Evolutionary conservation across 2,888 invertebrate genomes (phyloP), one percentile per base, ranked within the genome.

Genomic region (Acanthosoma haemorrhoidale): DNA sequence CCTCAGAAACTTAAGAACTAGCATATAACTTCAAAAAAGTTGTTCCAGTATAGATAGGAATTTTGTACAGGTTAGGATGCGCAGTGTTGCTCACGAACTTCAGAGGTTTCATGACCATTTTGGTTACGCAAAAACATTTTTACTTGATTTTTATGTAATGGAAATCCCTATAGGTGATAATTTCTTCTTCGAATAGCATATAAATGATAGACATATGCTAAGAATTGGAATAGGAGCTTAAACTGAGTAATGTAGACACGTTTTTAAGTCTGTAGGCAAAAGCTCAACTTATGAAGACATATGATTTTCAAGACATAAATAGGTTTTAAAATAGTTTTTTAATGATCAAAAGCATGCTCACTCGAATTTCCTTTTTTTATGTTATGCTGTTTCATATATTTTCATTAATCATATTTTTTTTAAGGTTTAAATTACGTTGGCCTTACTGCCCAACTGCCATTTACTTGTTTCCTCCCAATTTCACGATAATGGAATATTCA

Each of bases 31-130:
- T 38, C 39, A 32, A 38, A 63, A 64, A 15, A 36, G 29, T 31
- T 11, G 64, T 21, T 64, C 43, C 39, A 39, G 29, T 39, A 16
- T 41, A 64, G 36, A 43, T n/a, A n/a, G n/a, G n/a, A 3, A 29
- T 64, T 8, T 16, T 41, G 64, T 64, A 43, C 31, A 64, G 64
- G 64, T 64, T 64, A 64, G 36, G 9, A 38, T 31, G 25, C 18
- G 29, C 64, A 64, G 64, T 64, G 64, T 64, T 64, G 64, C 15
- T 18, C 6, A 32, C 5, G 9, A 31, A 16, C 32, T 60, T 60
- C 60, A 11, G 29, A 25, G n/a, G 5, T 6, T 21, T 43, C 43
- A 21, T 4, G 16, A 3, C 3, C 21, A 25, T 51, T 51, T 51
- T 25, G 29, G 5, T 25, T 51, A 2, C 2, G 29, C 6, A 8